These are phyloP conservation scores for Latheticus oryzae DNA, from an alignment of 2,888 invertebrate genomes.

Conservation along the genomic window DNA sequence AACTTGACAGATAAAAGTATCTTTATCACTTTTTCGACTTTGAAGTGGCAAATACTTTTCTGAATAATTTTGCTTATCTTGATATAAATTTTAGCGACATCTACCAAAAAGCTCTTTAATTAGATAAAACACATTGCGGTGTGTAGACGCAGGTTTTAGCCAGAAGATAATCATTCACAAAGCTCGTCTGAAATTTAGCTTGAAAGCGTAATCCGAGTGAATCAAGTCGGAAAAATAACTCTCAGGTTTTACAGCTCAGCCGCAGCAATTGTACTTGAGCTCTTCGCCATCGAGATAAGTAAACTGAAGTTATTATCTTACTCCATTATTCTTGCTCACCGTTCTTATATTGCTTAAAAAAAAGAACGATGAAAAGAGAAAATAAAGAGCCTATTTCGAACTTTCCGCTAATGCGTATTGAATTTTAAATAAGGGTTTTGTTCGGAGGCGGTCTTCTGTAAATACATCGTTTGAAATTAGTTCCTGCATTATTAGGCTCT, in stretches of 20 bases:
- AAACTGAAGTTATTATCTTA: constrained; percentile 53
- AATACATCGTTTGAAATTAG: constrained; percentile 21
- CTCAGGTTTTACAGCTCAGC: constrained; percentile 53
- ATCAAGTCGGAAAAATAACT: constrained; percentile 54
- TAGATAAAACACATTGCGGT: constrained; percentile 22
- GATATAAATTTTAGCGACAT: too few species aligned
- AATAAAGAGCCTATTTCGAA: constrained; percentile 35
- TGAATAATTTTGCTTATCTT: too few species aligned
- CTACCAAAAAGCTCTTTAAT: constrained; percentile 32
- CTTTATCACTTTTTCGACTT: too few species aligned
- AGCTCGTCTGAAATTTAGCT: constrained; percentile 48
- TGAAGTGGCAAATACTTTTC: too few species aligned
- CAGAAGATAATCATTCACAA: constrained; percentile 44
- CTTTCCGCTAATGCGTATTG: constrained; percentile 36
- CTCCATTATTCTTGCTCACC: constrained; percentile 54
- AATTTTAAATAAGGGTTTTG: constrained; percentile 34
- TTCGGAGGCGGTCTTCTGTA: constrained; percentile 22
- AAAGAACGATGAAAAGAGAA: constrained; percentile 26
- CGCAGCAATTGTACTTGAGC: constrained; percentile 51
- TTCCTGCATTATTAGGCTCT: constrained; percentile 22
- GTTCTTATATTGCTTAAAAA: constrained; percentile 33
- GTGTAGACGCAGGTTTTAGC: constrained; percentile 21
- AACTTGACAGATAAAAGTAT: too few species aligned
- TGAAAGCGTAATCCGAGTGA: constrained; percentile 54
- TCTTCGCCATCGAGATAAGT: constrained; percentile 51